Conservation (phyloP, 2,888 invertebrate species). For the Thera obeliscata region DNA sequence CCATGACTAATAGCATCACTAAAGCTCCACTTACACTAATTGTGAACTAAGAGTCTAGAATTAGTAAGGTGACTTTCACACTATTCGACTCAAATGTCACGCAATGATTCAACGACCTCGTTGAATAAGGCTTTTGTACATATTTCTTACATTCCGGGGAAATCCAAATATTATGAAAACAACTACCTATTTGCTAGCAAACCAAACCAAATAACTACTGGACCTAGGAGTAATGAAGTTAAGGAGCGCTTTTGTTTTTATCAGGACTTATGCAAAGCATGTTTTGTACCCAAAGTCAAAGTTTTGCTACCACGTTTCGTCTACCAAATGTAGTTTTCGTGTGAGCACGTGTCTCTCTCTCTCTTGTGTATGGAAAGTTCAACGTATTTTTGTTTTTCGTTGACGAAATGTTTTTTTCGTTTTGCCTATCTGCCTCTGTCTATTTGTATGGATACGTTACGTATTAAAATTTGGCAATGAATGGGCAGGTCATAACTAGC, state of each 20-base stretch:
- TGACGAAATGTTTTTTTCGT: no score
- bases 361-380: no score
- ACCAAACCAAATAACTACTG: conserved; percentile 11
- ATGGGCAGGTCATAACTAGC: no score
- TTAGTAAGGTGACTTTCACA: conserved; percentile 39
- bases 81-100: conserved; percentile 32
- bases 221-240: conserved; percentile 1
- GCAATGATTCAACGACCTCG: conserved; percentile 34
- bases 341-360: no score
- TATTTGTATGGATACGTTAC: no score
- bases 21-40: conserved; percentile 36
- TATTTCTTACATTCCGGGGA: conserved; percentile 33
- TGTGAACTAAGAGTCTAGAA: conserved; percentile 29
- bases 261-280: background rate
- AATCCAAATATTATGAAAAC: conserved; percentile 32
- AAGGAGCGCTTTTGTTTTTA: background rate
- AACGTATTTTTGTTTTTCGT: no score
- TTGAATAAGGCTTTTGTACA: conserved; percentile 31
- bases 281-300: background rate
- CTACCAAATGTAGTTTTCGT: no score
- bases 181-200: conserved; percentile 5
- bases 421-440: no score
- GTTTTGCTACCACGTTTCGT: no score
- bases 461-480: no score
- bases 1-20: conserved; percentile 23